Conservation (phyloP, 2,888 invertebrate species). For the Cephus runcator region DNA sequence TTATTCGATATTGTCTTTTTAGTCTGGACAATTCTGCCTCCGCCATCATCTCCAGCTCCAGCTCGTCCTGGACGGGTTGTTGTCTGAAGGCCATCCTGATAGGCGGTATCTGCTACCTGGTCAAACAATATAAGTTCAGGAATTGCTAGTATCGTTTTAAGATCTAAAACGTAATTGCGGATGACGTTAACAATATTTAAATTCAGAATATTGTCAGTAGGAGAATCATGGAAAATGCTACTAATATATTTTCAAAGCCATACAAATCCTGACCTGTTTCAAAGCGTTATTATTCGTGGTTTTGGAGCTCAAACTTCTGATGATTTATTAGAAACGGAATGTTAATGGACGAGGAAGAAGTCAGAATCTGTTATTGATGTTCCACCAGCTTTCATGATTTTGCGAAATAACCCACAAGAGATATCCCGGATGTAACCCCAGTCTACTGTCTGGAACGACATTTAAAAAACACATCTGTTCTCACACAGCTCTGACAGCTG, state of each 20-base stretch:
- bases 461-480: constrained; percentile 42
- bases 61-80: constrained; percentile 70
- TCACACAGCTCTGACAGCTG: constrained; percentile 33
- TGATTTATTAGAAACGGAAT: background rate
- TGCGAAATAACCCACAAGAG: background rate
- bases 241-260: background rate
- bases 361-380: background rate
- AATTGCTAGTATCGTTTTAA: background rate
- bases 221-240: background rate
- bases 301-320: background rate
- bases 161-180: background rate
- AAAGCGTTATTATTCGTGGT: background rate
- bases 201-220: background rate
- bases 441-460: background rate
- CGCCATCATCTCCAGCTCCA: constrained; percentile 82
- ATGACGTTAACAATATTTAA: background rate
- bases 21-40: constrained; percentile 82
- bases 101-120: background rate
- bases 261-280: background rate
- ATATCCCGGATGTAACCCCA: background rate
- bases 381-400: background rate
- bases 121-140: background rate
- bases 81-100: constrained; percentile 52
- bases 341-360: background rate
- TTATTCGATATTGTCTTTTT: constrained; percentile 83